Base-by-base conservation (phyloP, 2,113 vertebrate species). In the Protobothrops mucrosquamatus region DNA sequence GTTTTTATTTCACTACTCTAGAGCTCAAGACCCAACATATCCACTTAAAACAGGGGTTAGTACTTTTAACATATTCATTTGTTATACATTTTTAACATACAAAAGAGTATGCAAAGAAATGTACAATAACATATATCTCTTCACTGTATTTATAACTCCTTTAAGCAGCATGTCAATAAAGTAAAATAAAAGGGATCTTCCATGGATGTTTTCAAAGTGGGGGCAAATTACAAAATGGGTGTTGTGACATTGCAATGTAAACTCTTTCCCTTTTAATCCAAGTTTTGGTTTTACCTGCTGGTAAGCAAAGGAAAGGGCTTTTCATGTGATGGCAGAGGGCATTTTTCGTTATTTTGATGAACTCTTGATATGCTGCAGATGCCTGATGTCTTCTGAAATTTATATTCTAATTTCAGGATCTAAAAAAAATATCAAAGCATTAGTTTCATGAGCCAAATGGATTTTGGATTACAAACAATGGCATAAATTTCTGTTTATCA, bases 1-100 rank as follows among this genome's bases (percentile, higher is more conserved):
- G 97, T 97, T 97, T 96, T 95, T 97, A 93, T 98, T 97, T 95
- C 93, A 97, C 59, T 96, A 96, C 48, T 94, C 96, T 88, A 95
- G 95, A 96, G 89, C 87, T 92, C 95, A 94, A 94, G 93, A 96
- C 87, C 11, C 93, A 43, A 92, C n/a, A 6, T 8, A 89, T 61
- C 69, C 52, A 39, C 59, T 95, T 92, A 95, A 51, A 93, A 23
- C 85, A 24, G 54, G 54, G 95, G 94, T 96, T 94, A 92, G 94
- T 96, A 95, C 74, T 95, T 96, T 95, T 92, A 93, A 95, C 0
- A 4, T 93, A 87, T 95, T 43, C 48, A 24, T 0, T 9, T 92
- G 24, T 48, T 87, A 43, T 87, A 87, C 8, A 54, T 10, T 64
- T 81, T 64, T 43, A 46, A 81, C 24, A 48, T 81, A 48, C 24